phyloP scores from a whole-genome alignment of 2,113 vertebrate genomes.

The Ascaphus truei region DNA sequence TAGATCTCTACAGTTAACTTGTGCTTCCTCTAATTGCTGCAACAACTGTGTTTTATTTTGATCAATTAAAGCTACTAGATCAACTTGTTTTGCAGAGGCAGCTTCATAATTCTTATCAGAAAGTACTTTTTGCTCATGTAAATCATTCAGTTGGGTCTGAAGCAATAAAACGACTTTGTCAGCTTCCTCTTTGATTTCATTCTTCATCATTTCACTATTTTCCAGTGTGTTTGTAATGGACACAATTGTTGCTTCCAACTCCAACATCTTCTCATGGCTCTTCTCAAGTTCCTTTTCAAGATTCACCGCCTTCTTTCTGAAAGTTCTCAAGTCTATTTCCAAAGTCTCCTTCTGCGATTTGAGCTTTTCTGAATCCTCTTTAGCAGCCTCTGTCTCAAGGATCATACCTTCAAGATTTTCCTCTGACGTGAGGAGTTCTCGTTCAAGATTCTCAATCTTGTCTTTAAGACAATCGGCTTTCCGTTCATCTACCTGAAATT shows the following conservation, averaged over 20 bases:
- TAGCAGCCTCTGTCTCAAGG: conserved; percentile 69
- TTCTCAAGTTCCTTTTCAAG: conserved; percentile 57
- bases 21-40: conserved; percentile 49
- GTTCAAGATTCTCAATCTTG: conserved; percentile 71
- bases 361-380: conserved; percentile 70
- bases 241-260: conserved; percentile 41
- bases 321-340: conserved; percentile 38
- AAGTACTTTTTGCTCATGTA: conserved; percentile 43
- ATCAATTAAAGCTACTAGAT: conserved; percentile 46
- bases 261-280: conserved; percentile 40
- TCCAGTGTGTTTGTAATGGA: conserved; percentile 44
- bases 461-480: conserved; percentile 63
- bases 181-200: conserved; percentile 44
- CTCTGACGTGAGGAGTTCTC: conserved; percentile 65
- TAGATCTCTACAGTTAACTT: conserved; percentile 39
- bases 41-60: conserved; percentile 53
- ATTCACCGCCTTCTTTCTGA: conserved; percentile 62
- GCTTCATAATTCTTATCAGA: conserved; percentile 47
- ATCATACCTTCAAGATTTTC: conserved; percentile 69
- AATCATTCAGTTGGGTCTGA: conserved; percentile 54
- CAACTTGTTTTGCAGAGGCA: conserved; percentile 39
- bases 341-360: conserved; percentile 48
- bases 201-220: conserved; percentile 53
- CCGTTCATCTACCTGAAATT: too few species aligned
- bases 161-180: conserved; percentile 47